Percentiles rank a stretch among this genome's conserved stretches.
phyloP scores from a whole-genome alignment of 1,140 invertebrate genomes.

The Sesamia nonagrioides region DNA sequence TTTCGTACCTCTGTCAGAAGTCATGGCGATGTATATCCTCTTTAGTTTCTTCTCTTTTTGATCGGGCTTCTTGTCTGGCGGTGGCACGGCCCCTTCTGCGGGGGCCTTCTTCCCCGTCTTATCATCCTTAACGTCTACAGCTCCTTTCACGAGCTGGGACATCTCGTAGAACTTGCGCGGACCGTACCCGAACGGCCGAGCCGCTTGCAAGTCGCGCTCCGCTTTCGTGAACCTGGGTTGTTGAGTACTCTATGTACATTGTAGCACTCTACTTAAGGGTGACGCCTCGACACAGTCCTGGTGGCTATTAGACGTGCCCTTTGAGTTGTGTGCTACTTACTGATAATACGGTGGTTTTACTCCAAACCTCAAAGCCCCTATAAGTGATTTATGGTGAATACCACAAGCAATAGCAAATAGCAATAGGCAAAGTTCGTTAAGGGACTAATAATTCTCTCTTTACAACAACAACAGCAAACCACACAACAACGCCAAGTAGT shows the following conservation, averaged over 20 bases:
- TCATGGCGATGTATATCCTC: conserved; percentile 95
- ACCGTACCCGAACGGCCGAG: conserved; percentile 95
- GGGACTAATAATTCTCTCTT: no score
- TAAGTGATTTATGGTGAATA: no score
- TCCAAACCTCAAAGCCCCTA: no score
- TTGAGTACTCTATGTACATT: neutral
- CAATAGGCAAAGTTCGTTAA: no score
- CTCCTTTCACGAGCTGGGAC: conserved; percentile 63
- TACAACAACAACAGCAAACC: no score
- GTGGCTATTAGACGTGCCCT: no score
- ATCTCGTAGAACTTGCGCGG: conserved; percentile 94
- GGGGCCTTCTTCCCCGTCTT: conserved; percentile 84
- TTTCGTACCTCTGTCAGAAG: conserved; percentile 94
- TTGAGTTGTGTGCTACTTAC: no score
- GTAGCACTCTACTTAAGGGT: no score
- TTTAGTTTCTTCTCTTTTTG: conserved; percentile 85
- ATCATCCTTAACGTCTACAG: conserved; percentile 51
- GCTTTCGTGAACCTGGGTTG: conserved; percentile 93
- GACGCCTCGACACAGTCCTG: no score
- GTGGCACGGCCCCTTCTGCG: conserved; percentile 68
- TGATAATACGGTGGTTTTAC: no score
- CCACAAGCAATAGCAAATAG: no score
- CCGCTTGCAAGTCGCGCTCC: conserved; percentile 97
- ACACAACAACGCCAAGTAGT: no score
- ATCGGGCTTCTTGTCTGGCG: conserved; percentile 38